These are phyloP conservation scores for Bolinopsis microptera DNA, from an alignment of 37 sponge, comb jelly and placozoan species.

Conservation along the genomic window DNA sequence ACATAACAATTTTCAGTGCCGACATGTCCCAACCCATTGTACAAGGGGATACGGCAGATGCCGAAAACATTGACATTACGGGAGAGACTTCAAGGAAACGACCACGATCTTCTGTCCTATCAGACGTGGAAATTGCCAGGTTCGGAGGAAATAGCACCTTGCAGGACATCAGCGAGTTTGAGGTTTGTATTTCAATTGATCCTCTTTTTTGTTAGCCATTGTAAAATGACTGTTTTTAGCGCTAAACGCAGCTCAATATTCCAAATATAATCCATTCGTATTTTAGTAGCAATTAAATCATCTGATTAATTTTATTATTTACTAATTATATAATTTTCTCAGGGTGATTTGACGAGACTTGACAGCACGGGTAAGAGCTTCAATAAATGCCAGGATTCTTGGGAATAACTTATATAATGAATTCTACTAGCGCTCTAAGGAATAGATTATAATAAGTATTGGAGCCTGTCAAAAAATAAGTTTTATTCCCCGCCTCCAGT, in stretches of 20 bases:
- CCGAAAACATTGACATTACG: neutral
- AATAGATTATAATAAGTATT: too few species aligned
- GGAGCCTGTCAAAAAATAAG: too few species aligned
- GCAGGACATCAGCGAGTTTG: neutral
- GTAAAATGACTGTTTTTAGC: too few species aligned
- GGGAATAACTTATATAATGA: too few species aligned
- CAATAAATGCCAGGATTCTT: too few species aligned
- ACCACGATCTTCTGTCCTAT: conserved; percentile 16
- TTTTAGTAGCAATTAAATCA: too few species aligned
- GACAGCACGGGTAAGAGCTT: neutral
- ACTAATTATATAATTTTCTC: neutral
- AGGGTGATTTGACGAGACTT: neutral
- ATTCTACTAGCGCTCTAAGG: too few species aligned
- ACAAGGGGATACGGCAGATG: neutral
- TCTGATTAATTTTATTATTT: too few species aligned
- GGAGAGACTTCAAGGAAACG: conserved; percentile 4
- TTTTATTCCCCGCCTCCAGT: too few species aligned
- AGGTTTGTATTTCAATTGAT: neutral
- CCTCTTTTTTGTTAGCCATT: too few species aligned
- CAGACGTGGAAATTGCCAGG: conserved; percentile 10
- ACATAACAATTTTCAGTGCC: neutral
- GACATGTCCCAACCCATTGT: neutral
- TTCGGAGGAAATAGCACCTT: neutral
- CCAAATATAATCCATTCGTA: too few species aligned
- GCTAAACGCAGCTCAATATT: too few species aligned